Evolutionary conservation across 2,113 vertebrate genomes (phyloP).

Genomic region (Alouatta palliata): DNA sequence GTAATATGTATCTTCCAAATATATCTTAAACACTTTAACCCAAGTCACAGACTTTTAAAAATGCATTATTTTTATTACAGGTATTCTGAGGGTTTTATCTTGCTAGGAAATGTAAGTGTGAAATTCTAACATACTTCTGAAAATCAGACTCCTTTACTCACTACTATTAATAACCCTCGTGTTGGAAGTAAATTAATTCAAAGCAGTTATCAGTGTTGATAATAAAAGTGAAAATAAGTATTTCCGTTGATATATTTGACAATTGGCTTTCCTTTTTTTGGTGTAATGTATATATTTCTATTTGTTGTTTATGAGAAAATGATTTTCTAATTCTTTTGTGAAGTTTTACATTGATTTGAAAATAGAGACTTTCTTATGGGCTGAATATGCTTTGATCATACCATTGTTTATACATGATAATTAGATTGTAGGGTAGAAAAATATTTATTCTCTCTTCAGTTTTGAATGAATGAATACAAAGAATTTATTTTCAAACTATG

Average conservation of each 20-base stretch:
- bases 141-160: neutral
- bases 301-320: neutral
- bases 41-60: neutral
- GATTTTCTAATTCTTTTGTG: neutral
- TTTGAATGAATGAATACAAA: neutral
- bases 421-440: neutral
- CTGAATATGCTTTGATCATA: neutral
- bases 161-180: neutral
- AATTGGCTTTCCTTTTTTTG: neutral
- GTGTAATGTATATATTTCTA: neutral
- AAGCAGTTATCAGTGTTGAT: neutral
- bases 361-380: neutral
- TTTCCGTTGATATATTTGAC: neutral
- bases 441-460: neutral
- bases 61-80: neutral
- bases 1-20: neutral
- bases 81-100: neutral
- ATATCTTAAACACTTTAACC: neutral
- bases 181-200: neutral
- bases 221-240: neutral
- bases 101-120: neutral
- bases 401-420: neutral
- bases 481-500: neutral
- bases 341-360: neutral
- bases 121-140: conserved; percentile 7